phyloP scores from a whole-genome alignment of 2,113 vertebrate species.

The Oncorhynchus kisutch region DNA sequence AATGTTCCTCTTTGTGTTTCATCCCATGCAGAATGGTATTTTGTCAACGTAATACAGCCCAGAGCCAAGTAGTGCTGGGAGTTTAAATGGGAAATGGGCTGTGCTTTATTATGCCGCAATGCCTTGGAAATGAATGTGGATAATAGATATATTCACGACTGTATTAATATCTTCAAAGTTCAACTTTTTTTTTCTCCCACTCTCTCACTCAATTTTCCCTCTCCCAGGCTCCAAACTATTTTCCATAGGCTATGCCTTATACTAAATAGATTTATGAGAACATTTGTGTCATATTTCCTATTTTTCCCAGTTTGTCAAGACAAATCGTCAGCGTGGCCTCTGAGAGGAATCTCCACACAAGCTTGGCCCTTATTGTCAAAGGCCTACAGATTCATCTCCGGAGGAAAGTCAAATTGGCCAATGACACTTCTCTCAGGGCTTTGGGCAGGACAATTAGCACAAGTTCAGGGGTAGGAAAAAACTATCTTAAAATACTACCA shows the following conservation, averaged over 20 bases:
- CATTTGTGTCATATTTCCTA: slow-evolving; percentile 79
- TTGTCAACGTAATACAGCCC: slow-evolving; percentile 62
- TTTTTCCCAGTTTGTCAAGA: slow-evolving; percentile 72
- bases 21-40: slow-evolving; percentile 63
- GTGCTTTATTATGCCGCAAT: slow-evolving; percentile 69
- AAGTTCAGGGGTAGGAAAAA: slow-evolving; percentile 66
- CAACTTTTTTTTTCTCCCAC: slow-evolving; percentile 50
- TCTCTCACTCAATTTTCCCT: slow-evolving; percentile 69
- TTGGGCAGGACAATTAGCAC: slow-evolving; percentile 40
- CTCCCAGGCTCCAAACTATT: slow-evolving; percentile 70
- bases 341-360: slow-evolving; percentile 69
- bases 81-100: slow-evolving; percentile 67
- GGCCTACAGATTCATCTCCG: slow-evolving; percentile 64
- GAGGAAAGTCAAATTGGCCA: slow-evolving; percentile 67
- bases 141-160: slow-evolving; percentile 76
- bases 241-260: slow-evolving; percentile 76
- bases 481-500: slow-evolving; percentile 44
- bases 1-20: slow-evolving; percentile 63
- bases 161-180: slow-evolving; percentile 77
- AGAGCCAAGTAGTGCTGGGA: slow-evolving; percentile 57
- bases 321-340: slow-evolving; percentile 66
- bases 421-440: slow-evolving; percentile 62
- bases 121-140: slow-evolving; percentile 71
- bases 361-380: slow-evolving; percentile 65
- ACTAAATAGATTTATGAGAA: slow-evolving; percentile 80